phyloP scores from a whole-genome alignment of 1,140 invertebrate species.

The Adelges cooleyi region DNA sequence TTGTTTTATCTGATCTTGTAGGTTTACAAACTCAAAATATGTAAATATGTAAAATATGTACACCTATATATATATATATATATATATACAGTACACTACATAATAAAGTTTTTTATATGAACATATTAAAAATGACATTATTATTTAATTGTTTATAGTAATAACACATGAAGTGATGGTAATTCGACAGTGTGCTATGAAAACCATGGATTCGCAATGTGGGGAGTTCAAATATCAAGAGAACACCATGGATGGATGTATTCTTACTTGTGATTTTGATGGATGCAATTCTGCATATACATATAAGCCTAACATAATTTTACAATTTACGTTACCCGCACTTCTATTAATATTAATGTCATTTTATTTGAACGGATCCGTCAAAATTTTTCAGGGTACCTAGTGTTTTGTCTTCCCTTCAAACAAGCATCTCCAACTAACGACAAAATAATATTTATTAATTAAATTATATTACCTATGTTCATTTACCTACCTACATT shows the following conservation, averaged over 20 bases:
- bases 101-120: too few relatives aligned
- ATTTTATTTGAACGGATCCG: not conserved
- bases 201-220: slow-evolving; percentile 47
- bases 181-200: slow-evolving; percentile 45
- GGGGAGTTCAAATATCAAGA: slow-evolving; percentile 42
- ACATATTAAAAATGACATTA: too few relatives aligned
- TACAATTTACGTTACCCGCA: not conserved
- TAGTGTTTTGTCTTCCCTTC: not conserved
- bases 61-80: too few relatives aligned
- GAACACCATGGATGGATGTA: slow-evolving; percentile 43
- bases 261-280: slow-evolving; percentile 44
- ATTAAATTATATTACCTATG: not conserved
- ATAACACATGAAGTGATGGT: slow-evolving; percentile 36
- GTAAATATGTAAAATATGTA: too few relatives aligned
- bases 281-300: slow-evolving; percentile 34
- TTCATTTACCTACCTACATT: too few relatives aligned
- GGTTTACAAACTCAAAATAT: too few relatives aligned
- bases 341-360: not conserved
- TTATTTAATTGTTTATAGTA: too few relatives aligned
- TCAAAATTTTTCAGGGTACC: not conserved
- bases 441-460: not conserved
- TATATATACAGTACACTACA: too few relatives aligned
- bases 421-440: not conserved
- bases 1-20: too few relatives aligned
- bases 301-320: not conserved